These are phyloP conservation scores for Macropis europaea DNA, from an alignment of 2,888 invertebrate species.

Conservation along the genomic window DNA sequence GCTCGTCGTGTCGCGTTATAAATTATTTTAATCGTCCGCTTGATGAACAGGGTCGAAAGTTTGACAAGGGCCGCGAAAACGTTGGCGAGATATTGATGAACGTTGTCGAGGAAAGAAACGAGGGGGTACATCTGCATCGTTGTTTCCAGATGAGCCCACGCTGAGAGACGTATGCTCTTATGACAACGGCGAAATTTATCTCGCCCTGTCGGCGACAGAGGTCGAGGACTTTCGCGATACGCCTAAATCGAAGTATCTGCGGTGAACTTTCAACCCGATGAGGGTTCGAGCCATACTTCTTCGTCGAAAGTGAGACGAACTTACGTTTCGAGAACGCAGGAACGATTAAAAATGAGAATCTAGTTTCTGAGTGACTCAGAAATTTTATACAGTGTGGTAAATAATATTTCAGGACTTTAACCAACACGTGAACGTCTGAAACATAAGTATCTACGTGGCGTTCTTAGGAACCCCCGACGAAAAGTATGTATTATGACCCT, in stretches of 20 bases:
- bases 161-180: constrained; percentile 64
- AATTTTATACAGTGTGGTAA: too few species aligned
- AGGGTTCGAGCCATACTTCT: not conserved
- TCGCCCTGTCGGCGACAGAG: constrained; percentile 56
- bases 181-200: constrained; percentile 58
- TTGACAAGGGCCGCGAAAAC: constrained; percentile 45
- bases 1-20: constrained; percentile 10
- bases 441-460: too few species aligned
- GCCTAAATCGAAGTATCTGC: constrained; percentile 14
- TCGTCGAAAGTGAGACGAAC: not conserved
- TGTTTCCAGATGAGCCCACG: constrained; percentile 64
- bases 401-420: too few species aligned
- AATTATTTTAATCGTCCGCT: constrained; percentile 43
- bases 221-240: constrained; percentile 58
- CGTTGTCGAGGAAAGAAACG: constrained; percentile 54
- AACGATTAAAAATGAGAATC: too few species aligned
- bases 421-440: too few species aligned
- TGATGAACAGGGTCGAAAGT: constrained; percentile 24
- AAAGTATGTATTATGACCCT: too few species aligned
- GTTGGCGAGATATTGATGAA: constrained; percentile 60
- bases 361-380: too few species aligned
- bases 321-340: not conserved
- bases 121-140: constrained; percentile 63
- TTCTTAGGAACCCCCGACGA: too few species aligned
- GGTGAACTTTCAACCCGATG: constrained; percentile 16